These are phyloP conservation scores for Samia ricini DNA, from an alignment of 1,140 invertebrate genomes.

Conservation along the genomic window DNA sequence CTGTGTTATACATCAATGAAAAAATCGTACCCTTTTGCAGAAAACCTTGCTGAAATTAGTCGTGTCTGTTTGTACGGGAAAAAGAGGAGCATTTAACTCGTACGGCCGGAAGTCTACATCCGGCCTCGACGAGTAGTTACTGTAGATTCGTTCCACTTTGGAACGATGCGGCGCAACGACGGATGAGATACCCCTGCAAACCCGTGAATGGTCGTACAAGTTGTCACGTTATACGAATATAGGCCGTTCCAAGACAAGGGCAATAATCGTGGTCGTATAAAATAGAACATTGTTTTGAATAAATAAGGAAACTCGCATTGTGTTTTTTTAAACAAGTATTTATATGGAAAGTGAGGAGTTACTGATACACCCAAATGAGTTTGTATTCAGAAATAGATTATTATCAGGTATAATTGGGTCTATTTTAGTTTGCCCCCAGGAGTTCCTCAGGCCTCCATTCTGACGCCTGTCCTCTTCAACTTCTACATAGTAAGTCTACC, in stretches of 20 bases:
- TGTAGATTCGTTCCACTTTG: slow-evolving; percentile 10
- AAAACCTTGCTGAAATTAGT: slow-evolving; percentile 18
- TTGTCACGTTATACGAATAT: slow-evolving; percentile 24
- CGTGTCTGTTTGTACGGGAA: slow-evolving; percentile 14
- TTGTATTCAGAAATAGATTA: too few relatives aligned
- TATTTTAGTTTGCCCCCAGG: too few relatives aligned
- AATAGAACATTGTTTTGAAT: neutral
- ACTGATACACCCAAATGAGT: too few relatives aligned
- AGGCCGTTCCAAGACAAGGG: neutral
- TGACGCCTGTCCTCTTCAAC: too few relatives aligned
- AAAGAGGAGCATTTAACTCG: slow-evolving; percentile 25
- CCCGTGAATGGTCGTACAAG: slow-evolving; percentile 6
- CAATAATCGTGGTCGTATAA: neutral
- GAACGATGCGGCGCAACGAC: too few relatives aligned
- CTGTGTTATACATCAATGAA: neutral
- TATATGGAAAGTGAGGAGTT: too few relatives aligned
- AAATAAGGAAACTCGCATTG: neutral
- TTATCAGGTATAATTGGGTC: too few relatives aligned
- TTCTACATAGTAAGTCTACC: too few relatives aligned
- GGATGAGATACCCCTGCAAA: slow-evolving; percentile 7
- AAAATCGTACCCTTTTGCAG: slow-evolving; percentile 5
- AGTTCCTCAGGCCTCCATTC: too few relatives aligned
- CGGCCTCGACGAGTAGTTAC: slow-evolving; percentile 11
- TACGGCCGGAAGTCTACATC: slow-evolving; percentile 23
- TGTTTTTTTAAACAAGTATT: too few relatives aligned